Conservation (phyloP, 2,113 vertebrate species). For the Globicephala melas region DNA sequence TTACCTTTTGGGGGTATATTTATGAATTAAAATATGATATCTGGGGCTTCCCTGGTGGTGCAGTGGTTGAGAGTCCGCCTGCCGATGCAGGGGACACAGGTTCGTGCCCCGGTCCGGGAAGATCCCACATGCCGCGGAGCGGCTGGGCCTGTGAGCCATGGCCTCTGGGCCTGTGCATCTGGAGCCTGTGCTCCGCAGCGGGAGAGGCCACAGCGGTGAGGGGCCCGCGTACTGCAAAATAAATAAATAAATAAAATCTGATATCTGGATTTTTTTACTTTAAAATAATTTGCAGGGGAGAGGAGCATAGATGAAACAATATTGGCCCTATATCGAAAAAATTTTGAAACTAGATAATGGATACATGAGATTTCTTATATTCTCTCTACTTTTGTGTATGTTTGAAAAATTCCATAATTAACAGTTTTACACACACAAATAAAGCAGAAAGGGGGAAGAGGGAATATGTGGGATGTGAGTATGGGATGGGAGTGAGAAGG, state of each 20-base stretch:
- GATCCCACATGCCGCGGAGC: too few species aligned
- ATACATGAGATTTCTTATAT: neutral
- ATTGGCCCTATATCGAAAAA: conserved; percentile 1
- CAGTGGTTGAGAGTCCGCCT: too few species aligned
- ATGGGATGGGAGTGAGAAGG: neutral
- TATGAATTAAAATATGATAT: conserved; percentile 15
- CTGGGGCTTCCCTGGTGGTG: too few species aligned
- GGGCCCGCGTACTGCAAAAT: too few species aligned
- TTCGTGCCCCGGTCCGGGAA: too few species aligned
- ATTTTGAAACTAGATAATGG: neutral
- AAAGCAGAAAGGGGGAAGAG: neutral
- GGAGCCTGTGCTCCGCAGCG: too few species aligned
- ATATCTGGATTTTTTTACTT: neutral
- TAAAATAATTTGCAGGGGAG: conserved; percentile 41
- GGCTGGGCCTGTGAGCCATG: too few species aligned
- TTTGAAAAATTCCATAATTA: conserved; percentile 18
- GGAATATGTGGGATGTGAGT: neutral
- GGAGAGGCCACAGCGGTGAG: too few species aligned
- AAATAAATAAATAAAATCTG: too few species aligned
- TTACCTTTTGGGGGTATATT: conserved; percentile 19
- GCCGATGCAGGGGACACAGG: too few species aligned
- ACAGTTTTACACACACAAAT: neutral
- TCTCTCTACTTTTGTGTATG: conserved; percentile 14
- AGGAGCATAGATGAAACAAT: neutral
- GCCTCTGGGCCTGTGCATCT: too few species aligned